Conservation (phyloP, 2,888 invertebrate genomes). For the Chironomus tentans region DNA sequence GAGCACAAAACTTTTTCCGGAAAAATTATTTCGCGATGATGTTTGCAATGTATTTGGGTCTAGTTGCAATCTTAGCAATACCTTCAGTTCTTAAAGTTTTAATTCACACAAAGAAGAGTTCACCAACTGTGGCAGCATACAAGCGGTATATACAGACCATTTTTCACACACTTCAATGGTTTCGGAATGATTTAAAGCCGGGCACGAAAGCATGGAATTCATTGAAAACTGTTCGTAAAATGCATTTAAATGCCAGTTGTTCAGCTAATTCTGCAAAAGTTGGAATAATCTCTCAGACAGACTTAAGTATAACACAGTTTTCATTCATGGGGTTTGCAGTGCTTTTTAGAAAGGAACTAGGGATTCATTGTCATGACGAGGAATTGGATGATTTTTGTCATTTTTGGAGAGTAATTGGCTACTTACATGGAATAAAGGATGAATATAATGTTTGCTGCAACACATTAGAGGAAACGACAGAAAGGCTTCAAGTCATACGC, state of each 20-base stretch:
- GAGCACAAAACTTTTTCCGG: conserved; percentile 64
- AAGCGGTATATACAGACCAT: conserved; percentile 70
- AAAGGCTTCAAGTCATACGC: not conserved
- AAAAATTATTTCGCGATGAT: conserved; percentile 61
- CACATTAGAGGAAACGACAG: not conserved
- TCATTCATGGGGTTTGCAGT: conserved; percentile 9
- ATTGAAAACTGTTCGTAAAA: conserved; percentile 53
- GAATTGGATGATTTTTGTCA: conserved; percentile 11
- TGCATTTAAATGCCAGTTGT: conserved; percentile 55
- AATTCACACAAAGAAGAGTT: conserved; percentile 60
- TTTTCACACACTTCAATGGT: conserved; percentile 70
- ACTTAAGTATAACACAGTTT: conserved; percentile 15
- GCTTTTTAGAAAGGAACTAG: not conserved
- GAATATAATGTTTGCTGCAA: conserved; percentile 3
- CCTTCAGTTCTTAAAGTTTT: conserved; percentile 65
- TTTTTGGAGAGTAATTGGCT: conserved; percentile 12
- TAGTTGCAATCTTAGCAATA: conserved; percentile 63
- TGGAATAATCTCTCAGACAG: conserved; percentile 36
- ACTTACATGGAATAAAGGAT: not conserved
- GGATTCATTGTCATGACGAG: not conserved
- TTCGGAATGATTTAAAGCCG: conserved; percentile 56
- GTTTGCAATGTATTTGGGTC: conserved; percentile 63
- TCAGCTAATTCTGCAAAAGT: conserved; percentile 41
- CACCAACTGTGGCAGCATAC: conserved; percentile 56
- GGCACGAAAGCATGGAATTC: conserved; percentile 59